phyloP scores from a whole-genome alignment of 2,797 vertebrate species.

The Spea hammondii region DNA sequence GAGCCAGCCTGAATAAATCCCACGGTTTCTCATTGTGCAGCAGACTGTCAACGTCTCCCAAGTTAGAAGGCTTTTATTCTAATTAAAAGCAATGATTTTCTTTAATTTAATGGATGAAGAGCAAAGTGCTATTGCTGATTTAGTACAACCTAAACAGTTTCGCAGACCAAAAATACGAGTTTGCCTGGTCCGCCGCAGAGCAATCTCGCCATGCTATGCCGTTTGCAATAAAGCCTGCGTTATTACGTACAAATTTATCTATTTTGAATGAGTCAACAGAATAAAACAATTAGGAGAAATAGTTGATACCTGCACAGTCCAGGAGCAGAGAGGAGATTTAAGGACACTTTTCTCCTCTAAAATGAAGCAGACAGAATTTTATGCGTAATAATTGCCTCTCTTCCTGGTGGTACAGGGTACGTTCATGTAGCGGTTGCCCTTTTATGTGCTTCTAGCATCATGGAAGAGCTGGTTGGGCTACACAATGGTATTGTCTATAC shows the following conservation, averaged over 20 bases:
- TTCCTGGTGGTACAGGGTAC: too few relatives aligned
- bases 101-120: constrained; percentile 72
- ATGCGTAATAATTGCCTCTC: too few relatives aligned
- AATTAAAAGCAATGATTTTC: constrained; percentile 86
- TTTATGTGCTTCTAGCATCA: too few relatives aligned
- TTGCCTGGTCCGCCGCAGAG: not conserved
- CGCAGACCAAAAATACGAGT: constrained; percentile 56
- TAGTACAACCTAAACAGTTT: constrained; percentile 65
- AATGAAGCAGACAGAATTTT: too few relatives aligned
- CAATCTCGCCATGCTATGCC: not conserved
- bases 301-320: not conserved
- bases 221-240: constrained; percentile 1
- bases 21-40: constrained; percentile 52
- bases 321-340: not conserved
- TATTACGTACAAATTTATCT: not conserved
- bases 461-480: too few relatives aligned
- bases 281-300: not conserved
- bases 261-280: not conserved
- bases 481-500: too few relatives aligned
- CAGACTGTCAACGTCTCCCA: constrained; percentile 60
- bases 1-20: constrained; percentile 61
- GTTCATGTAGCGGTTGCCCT: too few relatives aligned
- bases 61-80: constrained; percentile 80
- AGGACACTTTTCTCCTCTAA: too few relatives aligned
- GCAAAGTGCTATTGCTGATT: constrained; percentile 69